phyloP scores from a whole-genome alignment of 2,797 vertebrate species.

The Coendou prehensilis region DNA sequence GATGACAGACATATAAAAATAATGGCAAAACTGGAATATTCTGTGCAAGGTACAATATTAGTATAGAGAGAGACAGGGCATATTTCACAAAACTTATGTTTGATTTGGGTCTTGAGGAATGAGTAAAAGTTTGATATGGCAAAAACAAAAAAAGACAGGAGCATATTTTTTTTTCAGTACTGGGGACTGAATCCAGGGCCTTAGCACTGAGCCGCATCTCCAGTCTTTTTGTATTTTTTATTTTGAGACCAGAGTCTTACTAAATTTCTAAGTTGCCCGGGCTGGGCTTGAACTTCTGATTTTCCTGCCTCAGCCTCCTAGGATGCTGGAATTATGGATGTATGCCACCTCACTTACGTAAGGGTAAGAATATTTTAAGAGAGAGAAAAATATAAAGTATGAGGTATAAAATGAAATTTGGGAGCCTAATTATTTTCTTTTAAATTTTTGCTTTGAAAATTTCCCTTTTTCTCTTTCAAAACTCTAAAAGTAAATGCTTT shows the following conservation, averaged over 20 bases:
- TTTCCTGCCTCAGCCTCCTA: neutral
- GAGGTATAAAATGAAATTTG: neutral
- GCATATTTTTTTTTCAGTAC: neutral
- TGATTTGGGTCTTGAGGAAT: slow-evolving; percentile 10
- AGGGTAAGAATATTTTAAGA: neutral
- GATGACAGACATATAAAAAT: neutral
- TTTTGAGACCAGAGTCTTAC: neutral
- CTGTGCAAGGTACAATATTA: neutral
- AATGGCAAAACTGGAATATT: neutral
- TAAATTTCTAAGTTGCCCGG: neutral
- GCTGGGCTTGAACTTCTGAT: neutral
- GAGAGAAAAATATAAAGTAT: neutral
- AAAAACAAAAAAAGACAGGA: neutral
- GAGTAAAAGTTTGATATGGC: neutral
- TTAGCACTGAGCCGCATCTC: neutral
- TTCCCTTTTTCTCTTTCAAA: slow-evolving; percentile 11
- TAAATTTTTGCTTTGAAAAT: neutral
- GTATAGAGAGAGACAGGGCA: neutral
- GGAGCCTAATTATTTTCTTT: neutral
- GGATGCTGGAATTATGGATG: neutral
- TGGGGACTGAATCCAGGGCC: neutral
- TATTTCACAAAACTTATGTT: neutral
- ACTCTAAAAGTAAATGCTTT: neutral
- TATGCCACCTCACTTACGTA: neutral
- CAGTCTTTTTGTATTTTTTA: neutral